Evolutionary conservation across 1,140 invertebrate genomes (phyloP).

Genomic region (Plectus sambesii): DNA sequence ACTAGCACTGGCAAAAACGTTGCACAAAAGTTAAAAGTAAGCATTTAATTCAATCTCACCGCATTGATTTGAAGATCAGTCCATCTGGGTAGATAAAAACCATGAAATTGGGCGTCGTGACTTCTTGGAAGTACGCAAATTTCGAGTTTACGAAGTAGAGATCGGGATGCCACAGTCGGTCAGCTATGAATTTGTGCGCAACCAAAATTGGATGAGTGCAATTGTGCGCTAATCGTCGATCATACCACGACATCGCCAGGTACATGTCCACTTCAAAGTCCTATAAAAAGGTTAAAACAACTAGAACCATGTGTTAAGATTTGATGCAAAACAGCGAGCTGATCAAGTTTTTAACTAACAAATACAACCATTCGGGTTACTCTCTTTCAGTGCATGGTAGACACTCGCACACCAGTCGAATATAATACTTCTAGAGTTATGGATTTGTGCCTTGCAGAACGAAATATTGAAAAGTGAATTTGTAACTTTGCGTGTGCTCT

Average conservation of each 20-base stretch:
- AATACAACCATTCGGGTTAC: no score
- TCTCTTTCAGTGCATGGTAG: no score
- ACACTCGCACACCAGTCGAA: no score
- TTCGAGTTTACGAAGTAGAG: constrained; percentile 45
- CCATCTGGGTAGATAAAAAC: constrained; percentile 44
- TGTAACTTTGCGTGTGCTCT: no score
- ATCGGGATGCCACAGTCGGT: constrained; percentile 35
- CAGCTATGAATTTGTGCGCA: constrained; percentile 36
- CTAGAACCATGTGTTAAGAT: not conserved
- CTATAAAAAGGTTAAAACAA: constrained; percentile 11
- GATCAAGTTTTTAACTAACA: no score
- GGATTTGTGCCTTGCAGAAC: no score
- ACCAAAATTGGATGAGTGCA: constrained; percentile 43
- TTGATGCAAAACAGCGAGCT: no score
- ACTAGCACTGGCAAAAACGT: not conserved
- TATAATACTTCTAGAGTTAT: no score
- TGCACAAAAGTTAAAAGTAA: not conserved
- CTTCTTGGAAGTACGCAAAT: constrained; percentile 44
- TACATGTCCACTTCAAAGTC: constrained; percentile 45
- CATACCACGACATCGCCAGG: constrained; percentile 44
- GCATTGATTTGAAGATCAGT: constrained; percentile 41
- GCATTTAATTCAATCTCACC: constrained; percentile 10
- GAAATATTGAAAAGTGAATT: no score
- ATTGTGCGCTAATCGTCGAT: constrained; percentile 39
- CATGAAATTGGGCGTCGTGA: constrained; percentile 34